A percentile compares a stretch with the other conserved stretches of the same genome.
Evolutionary conservation across 2,113 vertebrate species (phyloP).

Genomic region (Zosterops pallidus): DNA sequence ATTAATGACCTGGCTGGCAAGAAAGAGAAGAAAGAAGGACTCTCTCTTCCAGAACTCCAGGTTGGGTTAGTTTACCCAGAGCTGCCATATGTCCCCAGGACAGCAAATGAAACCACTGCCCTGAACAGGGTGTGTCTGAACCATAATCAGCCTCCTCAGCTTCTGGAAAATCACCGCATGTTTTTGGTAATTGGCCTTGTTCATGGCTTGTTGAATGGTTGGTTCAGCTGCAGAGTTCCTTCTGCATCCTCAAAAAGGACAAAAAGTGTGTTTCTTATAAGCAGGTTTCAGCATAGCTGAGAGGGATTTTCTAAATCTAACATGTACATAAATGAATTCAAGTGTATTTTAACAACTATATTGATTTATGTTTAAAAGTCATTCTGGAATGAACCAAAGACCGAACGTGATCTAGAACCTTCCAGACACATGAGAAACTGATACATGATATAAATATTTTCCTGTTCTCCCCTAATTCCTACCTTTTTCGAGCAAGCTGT

Average conservation of each 20-base stretch:
- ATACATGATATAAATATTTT: neutral
- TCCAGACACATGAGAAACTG: neutral
- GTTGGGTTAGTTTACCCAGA: neutral
- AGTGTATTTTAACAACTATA: neutral
- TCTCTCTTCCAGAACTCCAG: neutral
- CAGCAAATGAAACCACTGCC: neutral
- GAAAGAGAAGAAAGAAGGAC: neutral
- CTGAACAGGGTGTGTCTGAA: neutral
- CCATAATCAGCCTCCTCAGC: neutral
- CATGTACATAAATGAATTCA: neutral
- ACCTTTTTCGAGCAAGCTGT: neutral
- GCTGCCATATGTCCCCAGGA: rapidly evolving
- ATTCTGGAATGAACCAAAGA: neutral
- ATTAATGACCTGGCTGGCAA: neutral
- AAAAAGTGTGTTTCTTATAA: neutral
- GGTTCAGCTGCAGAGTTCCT: neutral
- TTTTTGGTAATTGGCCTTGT: too few relatives aligned
- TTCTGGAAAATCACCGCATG: rapidly evolving
- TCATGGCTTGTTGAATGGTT: neutral
- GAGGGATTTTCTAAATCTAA: neutral
- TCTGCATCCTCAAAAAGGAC: neutral
- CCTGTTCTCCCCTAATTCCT: neutral
- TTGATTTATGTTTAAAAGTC: neutral
- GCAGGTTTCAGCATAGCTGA: neutral
- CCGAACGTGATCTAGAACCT: neutral